phyloP scores from a whole-genome alignment of 2,797 vertebrate species.

The Spinibarbus caldwelli region DNA sequence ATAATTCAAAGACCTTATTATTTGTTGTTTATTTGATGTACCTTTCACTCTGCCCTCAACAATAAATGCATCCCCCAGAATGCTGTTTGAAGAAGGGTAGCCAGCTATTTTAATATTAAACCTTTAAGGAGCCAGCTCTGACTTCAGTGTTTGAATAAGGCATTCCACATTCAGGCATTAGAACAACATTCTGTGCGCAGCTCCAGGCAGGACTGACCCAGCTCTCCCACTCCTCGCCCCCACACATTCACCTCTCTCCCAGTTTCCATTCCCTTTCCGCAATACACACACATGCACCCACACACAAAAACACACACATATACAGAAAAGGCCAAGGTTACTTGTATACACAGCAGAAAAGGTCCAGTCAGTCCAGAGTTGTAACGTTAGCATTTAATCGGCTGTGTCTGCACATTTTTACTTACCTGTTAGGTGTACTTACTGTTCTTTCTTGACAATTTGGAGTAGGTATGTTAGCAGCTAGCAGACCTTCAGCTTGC shows the following conservation, averaged over 20 bases:
- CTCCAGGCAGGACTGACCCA: slow-evolving; percentile 63
- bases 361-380: slow-evolving; percentile 26
- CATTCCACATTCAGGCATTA: slow-evolving; percentile 78
- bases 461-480: not conserved
- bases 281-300: slow-evolving; percentile 9
- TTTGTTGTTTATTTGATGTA: slow-evolving; percentile 27
- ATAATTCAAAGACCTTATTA: not conserved
- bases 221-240: slow-evolving; percentile 48
- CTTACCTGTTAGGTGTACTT: not conserved
- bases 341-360: slow-evolving; percentile 31
- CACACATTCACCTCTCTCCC: slow-evolving; percentile 51
- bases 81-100: slow-evolving; percentile 18
- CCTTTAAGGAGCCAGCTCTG: slow-evolving; percentile 61
- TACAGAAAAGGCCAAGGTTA: slow-evolving; percentile 30
- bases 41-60: not conserved
- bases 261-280: slow-evolving; percentile 51
- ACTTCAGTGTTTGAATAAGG: slow-evolving; percentile 74
- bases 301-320: slow-evolving; percentile 13
- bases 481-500: not conserved
- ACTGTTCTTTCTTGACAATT: not conserved
- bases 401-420: slow-evolving; percentile 20
- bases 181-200: slow-evolving; percentile 74
- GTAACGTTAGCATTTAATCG: slow-evolving; percentile 9
- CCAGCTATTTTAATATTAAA: slow-evolving; percentile 61
- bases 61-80: slow-evolving; percentile 18